These are phyloP conservation scores for Sebastes cheni DNA, from an alignment of 2,797 vertebrate species.

Conservation along the genomic window DNA sequence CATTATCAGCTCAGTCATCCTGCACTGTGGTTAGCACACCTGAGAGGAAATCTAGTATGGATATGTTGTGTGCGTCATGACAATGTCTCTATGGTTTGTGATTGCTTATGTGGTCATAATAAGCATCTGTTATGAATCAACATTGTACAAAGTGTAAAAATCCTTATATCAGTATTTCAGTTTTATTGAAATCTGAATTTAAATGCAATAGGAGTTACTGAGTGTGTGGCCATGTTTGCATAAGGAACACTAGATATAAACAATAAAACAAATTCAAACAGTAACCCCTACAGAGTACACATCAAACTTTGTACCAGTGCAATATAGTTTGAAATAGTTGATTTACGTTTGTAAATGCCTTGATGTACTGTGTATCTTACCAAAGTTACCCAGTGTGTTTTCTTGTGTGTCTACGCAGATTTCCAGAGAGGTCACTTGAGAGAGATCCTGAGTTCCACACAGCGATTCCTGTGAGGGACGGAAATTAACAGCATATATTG, in stretches of 20 bases:
- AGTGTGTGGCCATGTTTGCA: background rate
- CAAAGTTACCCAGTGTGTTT: conserved; percentile 89
- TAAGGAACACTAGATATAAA: background rate
- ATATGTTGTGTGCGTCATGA: background rate
- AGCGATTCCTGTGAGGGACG: conserved; percentile 82
- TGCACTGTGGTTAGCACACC: conserved; percentile 7
- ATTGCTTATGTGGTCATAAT: background rate
- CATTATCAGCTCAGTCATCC: conserved; percentile 23
- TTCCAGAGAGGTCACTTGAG: conserved; percentile 83
- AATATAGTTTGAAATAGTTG: background rate
- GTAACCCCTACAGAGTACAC: background rate
- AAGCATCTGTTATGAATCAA: background rate
- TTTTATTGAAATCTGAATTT: background rate
- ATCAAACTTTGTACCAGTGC: background rate
- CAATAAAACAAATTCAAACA: background rate
- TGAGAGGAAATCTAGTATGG: background rate
- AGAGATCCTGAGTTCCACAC: conserved; percentile 85
- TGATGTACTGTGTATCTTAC: conserved; percentile 79
- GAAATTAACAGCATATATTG: background rate
- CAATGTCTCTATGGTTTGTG: background rate
- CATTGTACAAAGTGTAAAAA: background rate
- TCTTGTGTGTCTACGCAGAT: conserved; percentile 88
- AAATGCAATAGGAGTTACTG: background rate
- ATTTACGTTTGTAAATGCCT: background rate
- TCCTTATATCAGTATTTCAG: background rate